Conservation (phyloP, 2,888 invertebrate species). For the Drosophila basisetae region DNA sequence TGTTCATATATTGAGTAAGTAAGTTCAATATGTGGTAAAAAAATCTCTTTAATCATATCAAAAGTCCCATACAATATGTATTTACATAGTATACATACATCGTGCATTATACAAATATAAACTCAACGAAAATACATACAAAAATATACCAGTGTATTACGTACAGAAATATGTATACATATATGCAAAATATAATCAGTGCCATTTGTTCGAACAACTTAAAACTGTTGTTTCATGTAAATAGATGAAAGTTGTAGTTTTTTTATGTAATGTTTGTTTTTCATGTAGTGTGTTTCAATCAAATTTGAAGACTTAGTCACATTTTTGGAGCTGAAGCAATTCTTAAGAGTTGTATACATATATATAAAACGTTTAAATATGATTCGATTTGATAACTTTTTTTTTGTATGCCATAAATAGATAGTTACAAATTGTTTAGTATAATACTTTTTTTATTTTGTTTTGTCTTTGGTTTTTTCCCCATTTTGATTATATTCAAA, state of each 20-base stretch:
- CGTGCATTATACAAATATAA: constrained; percentile 57
- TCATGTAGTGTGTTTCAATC: constrained; percentile 20
- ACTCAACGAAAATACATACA: constrained; percentile 49
- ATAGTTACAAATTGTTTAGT: constrained; percentile 66
- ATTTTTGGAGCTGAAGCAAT: constrained; percentile 61
- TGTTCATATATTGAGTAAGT: constrained; percentile 33
- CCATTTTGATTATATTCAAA: constrained; percentile 8
- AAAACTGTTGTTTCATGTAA: constrained; percentile 66
- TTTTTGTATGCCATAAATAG: constrained; percentile 49
- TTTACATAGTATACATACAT: constrained; percentile 56
- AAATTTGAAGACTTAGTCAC: constrained; percentile 49
- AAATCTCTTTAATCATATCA: constrained; percentile 68
- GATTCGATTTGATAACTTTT: constrained; percentile 46
- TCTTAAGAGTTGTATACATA: constrained; percentile 65
- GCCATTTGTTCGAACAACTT: constrained; percentile 68
- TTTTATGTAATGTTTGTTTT: constrained; percentile 18
- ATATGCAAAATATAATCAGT: constrained; percentile 72
- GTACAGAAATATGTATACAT: constrained; percentile 61
- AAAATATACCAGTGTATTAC: constrained; percentile 56
- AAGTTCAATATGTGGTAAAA: constrained; percentile 49
- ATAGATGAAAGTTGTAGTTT: constrained; percentile 12
- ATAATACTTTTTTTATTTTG: constrained; percentile 52
- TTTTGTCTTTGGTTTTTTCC: constrained; percentile 19
- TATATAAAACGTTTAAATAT: constrained; percentile 69
- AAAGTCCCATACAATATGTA: constrained; percentile 74